Evolutionary conservation across 2,113 vertebrate species (phyloP), one percentile per base, ranked within the genome.

Genomic region (Pomatostomus ruficeps): DNA sequence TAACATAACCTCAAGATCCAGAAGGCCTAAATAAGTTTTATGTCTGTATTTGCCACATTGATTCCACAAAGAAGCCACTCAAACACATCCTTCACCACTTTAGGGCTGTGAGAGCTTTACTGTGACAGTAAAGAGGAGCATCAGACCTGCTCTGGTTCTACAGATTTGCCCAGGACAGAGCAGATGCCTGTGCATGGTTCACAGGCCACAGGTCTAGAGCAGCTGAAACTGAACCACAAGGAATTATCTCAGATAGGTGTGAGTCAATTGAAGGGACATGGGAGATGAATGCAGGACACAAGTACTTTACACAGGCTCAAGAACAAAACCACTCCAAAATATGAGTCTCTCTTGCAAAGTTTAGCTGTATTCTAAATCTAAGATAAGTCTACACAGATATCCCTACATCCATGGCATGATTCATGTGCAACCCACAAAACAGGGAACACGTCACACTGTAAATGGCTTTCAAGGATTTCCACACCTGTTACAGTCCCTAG

Each of bases 101-200:
- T 57, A 72, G 19, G 35, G n/a, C 71, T 55, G 19, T 5, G 23
- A 65, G 25, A 68, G 24, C 48, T 61, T 36, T 21, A 24, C 20
- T n/a, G n/a, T n/a, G n/a, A n/a, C 26, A 59, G 29, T 25, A 28
- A 16, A 42, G 8, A 54, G 6, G 2, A 75, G 4, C 23, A 43
- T 55, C 17, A 66, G 42, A 42, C 8, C 23, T 40, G 23, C 15
- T 65, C 25, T 15, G 14, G 7, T 15, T 71, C 51, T 68, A 36
- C 15, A n/a, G 31, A 38, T 57, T 19, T 38, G 12, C 51, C 52
- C 18, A 45, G 42, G 19, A 52, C 4, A 58, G 42, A 58, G 36
- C 31, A 85, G 38, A 67, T 19, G 10, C 4, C 33, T 0, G 0
- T 19, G 17, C 17, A 11, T 1, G 12, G 54, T 8, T 42, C 38